Evolutionary conservation across 1,140 invertebrate genomes (phyloP).

Genomic region (Temnothorax curvispinosus): DNA sequence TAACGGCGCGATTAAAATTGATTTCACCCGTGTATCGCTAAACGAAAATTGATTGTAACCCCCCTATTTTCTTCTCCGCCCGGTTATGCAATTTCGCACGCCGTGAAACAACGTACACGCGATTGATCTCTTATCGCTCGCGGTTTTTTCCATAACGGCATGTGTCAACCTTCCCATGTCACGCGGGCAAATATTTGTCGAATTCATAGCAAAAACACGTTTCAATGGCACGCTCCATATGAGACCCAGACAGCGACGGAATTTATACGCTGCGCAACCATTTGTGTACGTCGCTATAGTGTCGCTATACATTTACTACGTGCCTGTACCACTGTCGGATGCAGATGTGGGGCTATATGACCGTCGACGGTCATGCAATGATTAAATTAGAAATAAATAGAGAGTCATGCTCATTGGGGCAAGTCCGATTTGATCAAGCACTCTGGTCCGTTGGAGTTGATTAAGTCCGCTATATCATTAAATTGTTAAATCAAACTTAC

Average conservation of each 20-base stretch:
- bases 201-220: conserved; percentile 62
- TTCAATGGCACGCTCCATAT: conserved; percentile 59
- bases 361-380: conserved; percentile 48
- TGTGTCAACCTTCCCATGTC: conserved; percentile 62
- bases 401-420: not conserved
- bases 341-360: conserved; percentile 35
- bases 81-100: conserved; percentile 46
- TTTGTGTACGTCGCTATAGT: conserved; percentile 32
- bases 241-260: conserved; percentile 35
- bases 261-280: conserved; percentile 56
- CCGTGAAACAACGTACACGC: conserved; percentile 56
- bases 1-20: conserved; percentile 37
- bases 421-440: not conserved
- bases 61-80: not conserved
- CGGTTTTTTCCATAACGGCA: conserved; percentile 57
- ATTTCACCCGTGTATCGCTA: conserved; percentile 20
- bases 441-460: not conserved
- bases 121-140: conserved; percentile 60
- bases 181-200: conserved; percentile 69
- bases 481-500: not conserved
- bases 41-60: conserved; percentile 53
- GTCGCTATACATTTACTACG: conserved; percentile 53
- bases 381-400: conserved; percentile 61
- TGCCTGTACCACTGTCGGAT: conserved; percentile 43
- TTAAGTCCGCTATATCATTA: conserved; percentile 1